Conservation (phyloP, 2,888 invertebrate species). For the Drosophila cognata region DNA sequence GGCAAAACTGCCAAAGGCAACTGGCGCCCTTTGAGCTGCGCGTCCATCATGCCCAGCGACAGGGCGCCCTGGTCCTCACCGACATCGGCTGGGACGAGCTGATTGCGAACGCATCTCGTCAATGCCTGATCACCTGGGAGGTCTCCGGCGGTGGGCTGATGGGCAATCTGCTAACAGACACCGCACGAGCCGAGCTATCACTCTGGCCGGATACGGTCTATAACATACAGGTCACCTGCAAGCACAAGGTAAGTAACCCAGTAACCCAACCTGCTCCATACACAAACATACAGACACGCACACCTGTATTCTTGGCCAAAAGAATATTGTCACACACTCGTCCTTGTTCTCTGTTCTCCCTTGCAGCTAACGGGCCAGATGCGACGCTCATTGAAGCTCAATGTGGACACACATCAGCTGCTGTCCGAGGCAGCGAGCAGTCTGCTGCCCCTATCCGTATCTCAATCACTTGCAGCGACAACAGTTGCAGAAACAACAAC, state of each 20-base stretch:
- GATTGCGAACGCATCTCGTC: constrained; percentile 75
- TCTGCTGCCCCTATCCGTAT: constrained; percentile 22
- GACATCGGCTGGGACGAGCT: constrained; percentile 84
- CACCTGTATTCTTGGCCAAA: not conserved
- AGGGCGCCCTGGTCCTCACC: constrained; percentile 84
- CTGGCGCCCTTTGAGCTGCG: constrained; percentile 77
- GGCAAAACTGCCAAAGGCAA: constrained; percentile 83
- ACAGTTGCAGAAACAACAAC: constrained; percentile 4
- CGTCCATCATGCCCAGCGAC: constrained; percentile 83
- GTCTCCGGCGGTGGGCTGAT: constrained; percentile 85
- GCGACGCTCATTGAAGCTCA: constrained; percentile 83
- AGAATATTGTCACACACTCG: not conserved
- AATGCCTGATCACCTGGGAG: constrained; percentile 85
- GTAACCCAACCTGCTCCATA: not conserved
- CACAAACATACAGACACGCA: not conserved
- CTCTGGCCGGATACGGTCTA: constrained; percentile 85
- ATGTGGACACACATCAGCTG: constrained; percentile 82
- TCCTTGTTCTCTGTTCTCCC: constrained; percentile 2
- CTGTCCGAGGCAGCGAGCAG: constrained; percentile 40
- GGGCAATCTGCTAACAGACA: constrained; percentile 84
- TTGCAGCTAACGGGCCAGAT: constrained; percentile 82
- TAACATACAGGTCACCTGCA: constrained; percentile 85
- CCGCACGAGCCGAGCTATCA: constrained; percentile 84
- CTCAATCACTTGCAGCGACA: constrained; percentile 15
- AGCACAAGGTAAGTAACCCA: constrained; percentile 83